Base-by-base conservation (phyloP, 2,113 vertebrate species). In the Pica pica region DNA sequence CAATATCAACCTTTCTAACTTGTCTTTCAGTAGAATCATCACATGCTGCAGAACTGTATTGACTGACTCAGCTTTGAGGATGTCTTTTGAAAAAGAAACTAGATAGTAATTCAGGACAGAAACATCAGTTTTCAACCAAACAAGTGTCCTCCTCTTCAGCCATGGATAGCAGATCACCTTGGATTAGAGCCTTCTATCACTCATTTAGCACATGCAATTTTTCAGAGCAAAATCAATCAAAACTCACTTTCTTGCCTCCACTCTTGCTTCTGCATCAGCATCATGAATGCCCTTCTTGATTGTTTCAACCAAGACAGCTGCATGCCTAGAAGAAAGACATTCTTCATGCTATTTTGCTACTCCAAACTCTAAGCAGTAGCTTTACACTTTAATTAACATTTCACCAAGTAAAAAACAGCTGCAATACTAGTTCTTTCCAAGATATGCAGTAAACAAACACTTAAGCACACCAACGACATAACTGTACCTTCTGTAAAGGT, bases 251-350 rank as follows among this genome's bases (percentile, higher is more conserved):
- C 99, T 98, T 93, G 99, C 99, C 89, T 99, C 99, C 69, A 99
- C 99, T 98, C 99, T 98, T 96, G 99, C 99, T 95, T 99, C 99
- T 13, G 99, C 99, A 97, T 99, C 99, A 15, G 99, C 99, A 96
- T 99, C 99, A 96, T 98, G 98, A 97, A 99, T 98, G 94, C 99
- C 99, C 91, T 99, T 99, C 97, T 99, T 99, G 96, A 99, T 99
- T 68, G 99, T 99, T 94, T 99, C 99, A 87, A 99, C 99, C 94
- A 99, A 95, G 94, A 99, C 99, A 30, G 99, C 98, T 60, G 98
- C 99, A 76, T 99, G 99, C 97, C 99, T 99, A 94, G 22, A 94
- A 95, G 47, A 93, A 14, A 96, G 57, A 97, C 52, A 95, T 76
- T 80, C 17, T 65, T 96, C 59, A 89, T 50, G 28, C 12, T 47